phyloP scores from a whole-genome alignment of 2,888 invertebrate genomes.

The Caenorhabditis sp. region DNA sequence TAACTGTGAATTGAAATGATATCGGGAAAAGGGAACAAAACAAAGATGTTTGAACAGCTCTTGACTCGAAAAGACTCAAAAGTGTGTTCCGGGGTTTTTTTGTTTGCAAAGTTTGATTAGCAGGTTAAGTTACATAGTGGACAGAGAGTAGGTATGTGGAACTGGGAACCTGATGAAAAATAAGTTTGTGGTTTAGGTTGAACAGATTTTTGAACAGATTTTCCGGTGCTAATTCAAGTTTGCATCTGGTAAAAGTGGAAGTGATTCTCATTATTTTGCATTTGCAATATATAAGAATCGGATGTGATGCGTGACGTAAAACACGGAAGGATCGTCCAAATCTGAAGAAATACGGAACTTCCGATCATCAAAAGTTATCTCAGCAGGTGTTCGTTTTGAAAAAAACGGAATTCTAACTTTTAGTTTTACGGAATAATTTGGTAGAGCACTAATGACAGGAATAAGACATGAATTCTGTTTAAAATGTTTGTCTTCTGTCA shows the following conservation, averaged over 20 bases:
- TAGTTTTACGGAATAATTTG: no score
- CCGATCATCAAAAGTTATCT: constrained; percentile 10
- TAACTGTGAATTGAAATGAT: constrained; percentile 7
- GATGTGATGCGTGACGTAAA: neutral
- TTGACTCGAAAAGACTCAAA: constrained; percentile 6
- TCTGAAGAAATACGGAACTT: neutral
- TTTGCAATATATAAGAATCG: neutral
- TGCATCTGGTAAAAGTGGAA: neutral
- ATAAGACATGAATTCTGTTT: no score
- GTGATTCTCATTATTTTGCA: neutral
- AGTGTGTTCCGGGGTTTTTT: neutral
- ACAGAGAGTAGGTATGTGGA: no score
- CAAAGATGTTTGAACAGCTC: constrained; percentile 45
- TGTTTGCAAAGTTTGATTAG: constrained; percentile 2
- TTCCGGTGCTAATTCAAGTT: no score
- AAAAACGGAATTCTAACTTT: no score
- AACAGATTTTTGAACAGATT: no score
- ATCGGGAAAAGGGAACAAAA: constrained; percentile 8
- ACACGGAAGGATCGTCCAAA: neutral
- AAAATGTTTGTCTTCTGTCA: no score
- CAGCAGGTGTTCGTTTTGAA: neutral
- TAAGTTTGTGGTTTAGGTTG: no score
- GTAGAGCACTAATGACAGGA: no score
- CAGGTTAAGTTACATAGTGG: neutral
- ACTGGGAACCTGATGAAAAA: no score